Conservation (phyloP, 2,113 vertebrate genomes). For the Tyto alba region DNA sequence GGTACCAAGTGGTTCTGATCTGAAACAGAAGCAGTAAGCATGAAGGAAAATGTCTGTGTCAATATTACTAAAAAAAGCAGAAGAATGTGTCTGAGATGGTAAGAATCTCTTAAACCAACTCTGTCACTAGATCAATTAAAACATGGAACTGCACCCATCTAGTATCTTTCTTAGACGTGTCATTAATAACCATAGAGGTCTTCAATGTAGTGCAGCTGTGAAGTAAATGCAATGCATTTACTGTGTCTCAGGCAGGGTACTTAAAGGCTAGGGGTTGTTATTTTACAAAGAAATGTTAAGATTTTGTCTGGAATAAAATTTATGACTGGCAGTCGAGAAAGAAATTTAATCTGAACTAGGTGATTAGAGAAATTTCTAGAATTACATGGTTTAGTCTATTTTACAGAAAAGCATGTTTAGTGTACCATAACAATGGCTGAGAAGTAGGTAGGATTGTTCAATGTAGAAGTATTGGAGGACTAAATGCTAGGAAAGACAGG, state of each 20-base stretch:
- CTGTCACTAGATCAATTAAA: not conserved
- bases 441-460: not conserved
- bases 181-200: not conserved
- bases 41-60: not conserved
- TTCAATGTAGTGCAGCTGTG: not conserved
- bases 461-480: not conserved
- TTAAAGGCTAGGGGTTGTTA: not conserved
- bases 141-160: not conserved
- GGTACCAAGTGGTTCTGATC: not conserved
- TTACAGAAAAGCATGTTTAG: not conserved
- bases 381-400: not conserved
- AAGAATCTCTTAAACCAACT: not conserved
- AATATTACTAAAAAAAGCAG: not conserved
- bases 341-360: not conserved
- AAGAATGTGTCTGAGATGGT: not conserved
- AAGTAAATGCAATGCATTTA: not conserved
- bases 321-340: fast-evolving
- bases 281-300: not conserved
- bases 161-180: not conserved
- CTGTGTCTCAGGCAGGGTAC: not conserved
- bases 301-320: not conserved
- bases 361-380: not conserved
- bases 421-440: not conserved
- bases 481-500: not conserved
- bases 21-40: not conserved